Base-by-base conservation (phyloP, 2,797 vertebrate species). In the Anableps anableps region DNA sequence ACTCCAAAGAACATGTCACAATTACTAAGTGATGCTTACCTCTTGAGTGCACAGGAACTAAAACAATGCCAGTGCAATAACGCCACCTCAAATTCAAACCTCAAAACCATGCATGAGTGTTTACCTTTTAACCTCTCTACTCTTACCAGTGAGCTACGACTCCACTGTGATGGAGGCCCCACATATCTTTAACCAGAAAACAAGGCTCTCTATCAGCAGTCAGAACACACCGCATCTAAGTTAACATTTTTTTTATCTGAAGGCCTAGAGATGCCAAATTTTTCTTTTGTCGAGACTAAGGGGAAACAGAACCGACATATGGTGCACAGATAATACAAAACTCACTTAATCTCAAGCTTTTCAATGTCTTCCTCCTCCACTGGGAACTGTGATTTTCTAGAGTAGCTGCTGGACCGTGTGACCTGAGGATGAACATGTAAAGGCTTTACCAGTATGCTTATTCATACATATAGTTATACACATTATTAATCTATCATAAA, bases 311-410 rank as follows among this genome's bases (percentile, higher is more conserved):
- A 79, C 58, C 71, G 13, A 1, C 2, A 36, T 1, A 55, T 48
- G 50, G 17, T 0, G 0, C 50, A 29, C 5, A 62, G 13, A 72
- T 23, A 43, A 29, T 38, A 60, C 26, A 19, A 17, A 38, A 95
- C 96, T 91, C 91, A 99, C 98, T 98, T 98, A 81, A 99, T 96
- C 96, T 99, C 98, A 68, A 99, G 94, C 93, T 99, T 99, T 94
- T 99, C 98, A 80, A 99, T 98, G 94, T 99, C 98, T 83, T 99
- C 98, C 86, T 99, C 98, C 92, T 99, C 98, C 80, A 99, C 98
- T 77, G 97, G 98, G 92, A 99, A 99, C 89, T 98, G 95, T 68
- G 97, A 98, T 88, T 97, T 99, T 91, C 97, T 99, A 51, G 97
- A 97, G 85, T 99, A 99, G 95, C 97, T 99, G 94, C 97, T 98